phyloP scores from a whole-genome alignment of 2,888 invertebrate species.

The Lasioglossum marginatum region DNA sequence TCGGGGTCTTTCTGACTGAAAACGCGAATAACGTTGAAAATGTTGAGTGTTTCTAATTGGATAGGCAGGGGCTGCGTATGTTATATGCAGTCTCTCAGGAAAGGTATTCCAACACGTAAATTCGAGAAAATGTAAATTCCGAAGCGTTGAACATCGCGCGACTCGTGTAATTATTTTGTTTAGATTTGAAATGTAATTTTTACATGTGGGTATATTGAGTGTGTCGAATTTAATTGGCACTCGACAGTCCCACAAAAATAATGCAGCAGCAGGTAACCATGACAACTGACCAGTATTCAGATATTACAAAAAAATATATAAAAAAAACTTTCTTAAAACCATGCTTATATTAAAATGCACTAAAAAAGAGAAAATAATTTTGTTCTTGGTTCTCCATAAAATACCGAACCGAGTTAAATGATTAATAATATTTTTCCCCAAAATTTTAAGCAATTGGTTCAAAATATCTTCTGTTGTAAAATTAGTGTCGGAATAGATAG shows the following conservation, averaged over 20 bases:
- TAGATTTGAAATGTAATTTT: neutral
- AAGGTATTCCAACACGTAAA: neutral
- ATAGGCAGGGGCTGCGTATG: neutral
- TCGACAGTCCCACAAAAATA: neutral
- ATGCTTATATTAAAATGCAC: no score
- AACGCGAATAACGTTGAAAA: neutral
- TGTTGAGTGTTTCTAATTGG: neutral
- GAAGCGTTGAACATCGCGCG: neutral
- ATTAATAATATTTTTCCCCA: no score
- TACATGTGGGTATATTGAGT: neutral
- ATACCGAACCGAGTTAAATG: no score
- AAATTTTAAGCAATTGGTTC: no score
- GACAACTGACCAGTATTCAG: no score
- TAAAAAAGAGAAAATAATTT: no score
- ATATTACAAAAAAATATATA: no score
- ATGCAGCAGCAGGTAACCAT: neutral
- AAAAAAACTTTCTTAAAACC: no score
- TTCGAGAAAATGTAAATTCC: neutral
- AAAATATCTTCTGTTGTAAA: no score
- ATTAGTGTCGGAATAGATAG: no score
- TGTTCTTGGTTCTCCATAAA: no score
- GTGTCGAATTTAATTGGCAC: neutral
- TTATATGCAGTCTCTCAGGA: neutral
- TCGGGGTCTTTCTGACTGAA: neutral
- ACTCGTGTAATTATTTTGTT: neutral